These are phyloP conservation scores for Macrophya alboannulata DNA, from an alignment of 2,888 invertebrate species.

Conservation along the genomic window DNA sequence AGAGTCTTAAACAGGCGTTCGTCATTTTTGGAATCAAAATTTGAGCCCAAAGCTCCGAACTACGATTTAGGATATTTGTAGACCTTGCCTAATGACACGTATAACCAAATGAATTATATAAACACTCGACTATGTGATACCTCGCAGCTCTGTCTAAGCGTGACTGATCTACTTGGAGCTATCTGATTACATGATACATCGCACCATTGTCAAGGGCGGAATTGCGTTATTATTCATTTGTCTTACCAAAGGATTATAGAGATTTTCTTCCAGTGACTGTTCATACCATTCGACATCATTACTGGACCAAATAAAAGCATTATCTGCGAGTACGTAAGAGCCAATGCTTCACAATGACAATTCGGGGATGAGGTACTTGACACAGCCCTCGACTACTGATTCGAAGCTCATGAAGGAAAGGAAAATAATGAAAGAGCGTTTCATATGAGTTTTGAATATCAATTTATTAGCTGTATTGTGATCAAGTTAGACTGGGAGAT, in stretches of 20 bases:
- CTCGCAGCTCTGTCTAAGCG: not conserved
- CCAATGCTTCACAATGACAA: not conserved
- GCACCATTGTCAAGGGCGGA: slow-evolving; percentile 23
- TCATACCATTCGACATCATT: too few species aligned
- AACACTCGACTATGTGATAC: not conserved
- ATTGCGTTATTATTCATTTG: not conserved
- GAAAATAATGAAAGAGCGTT: slow-evolving; percentile 34
- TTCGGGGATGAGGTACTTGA: too few species aligned
- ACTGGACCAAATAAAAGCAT: too few species aligned
- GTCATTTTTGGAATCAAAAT: not conserved
- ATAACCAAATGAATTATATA: not conserved
- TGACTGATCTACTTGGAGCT: not conserved
- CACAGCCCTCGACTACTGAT: not conserved
- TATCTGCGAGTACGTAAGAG: too few species aligned
- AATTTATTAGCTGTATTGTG: not conserved
- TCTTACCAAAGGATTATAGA: not conserved
- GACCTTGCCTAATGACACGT: not conserved
- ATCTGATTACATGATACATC: slow-evolving; percentile 18
- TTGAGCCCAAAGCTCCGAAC: not conserved
- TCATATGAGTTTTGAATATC: not conserved
- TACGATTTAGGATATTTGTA: not conserved
- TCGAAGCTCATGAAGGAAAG: not conserved
- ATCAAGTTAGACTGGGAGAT: slow-evolving; percentile 64
- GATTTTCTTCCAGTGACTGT: not conserved
- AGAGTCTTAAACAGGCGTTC: not conserved